A percentile compares a stretch with the other conserved stretches of the same genome.
Conservation (phyloP, 2,888 invertebrate species). For the Maniola hyperantus region DNA sequence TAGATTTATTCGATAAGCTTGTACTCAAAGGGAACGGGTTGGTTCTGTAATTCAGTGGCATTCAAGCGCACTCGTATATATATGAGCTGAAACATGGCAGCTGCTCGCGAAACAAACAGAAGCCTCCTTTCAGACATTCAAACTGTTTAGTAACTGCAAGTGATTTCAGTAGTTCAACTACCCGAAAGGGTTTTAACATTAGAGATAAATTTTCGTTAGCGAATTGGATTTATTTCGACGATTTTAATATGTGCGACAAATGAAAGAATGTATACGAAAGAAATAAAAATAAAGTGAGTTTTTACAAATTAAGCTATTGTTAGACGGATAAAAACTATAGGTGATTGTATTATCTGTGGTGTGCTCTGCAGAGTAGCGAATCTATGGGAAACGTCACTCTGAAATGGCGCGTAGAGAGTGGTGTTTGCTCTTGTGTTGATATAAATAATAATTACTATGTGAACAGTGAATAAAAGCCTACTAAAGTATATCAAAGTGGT, state of each 20-base stretch:
- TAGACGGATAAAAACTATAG: too few relatives aligned
- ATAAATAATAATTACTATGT: too few relatives aligned
- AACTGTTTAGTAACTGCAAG: slow-evolving; percentile 28
- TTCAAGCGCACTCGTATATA: slow-evolving; percentile 25
- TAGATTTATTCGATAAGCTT: too few relatives aligned
- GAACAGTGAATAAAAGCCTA: too few relatives aligned
- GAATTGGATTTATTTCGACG: neutral
- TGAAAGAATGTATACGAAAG: neutral
- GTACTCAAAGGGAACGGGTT: slow-evolving; percentile 28
- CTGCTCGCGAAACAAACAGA: slow-evolving; percentile 33
- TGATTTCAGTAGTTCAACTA: slow-evolving; percentile 26
- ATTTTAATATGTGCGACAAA: neutral
- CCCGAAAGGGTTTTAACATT: slow-evolving; percentile 16
- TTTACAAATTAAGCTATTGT: too few relatives aligned
- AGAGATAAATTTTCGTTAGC: neutral
- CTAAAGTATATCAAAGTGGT: too few relatives aligned
- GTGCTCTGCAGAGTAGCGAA: too few relatives aligned
- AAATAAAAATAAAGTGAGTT: neutral
- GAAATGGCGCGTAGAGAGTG: too few relatives aligned
- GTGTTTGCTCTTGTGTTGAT: too few relatives aligned
- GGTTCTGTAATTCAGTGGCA: slow-evolving; percentile 15
- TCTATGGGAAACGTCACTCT: too few relatives aligned
- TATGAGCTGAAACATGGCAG: slow-evolving; percentile 30
- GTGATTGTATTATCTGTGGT: too few relatives aligned
- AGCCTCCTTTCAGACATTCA: slow-evolving; percentile 24